phyloP scores from a whole-genome alignment of 2,888 invertebrate genomes.

The Oegoconia quadripuncta region DNA sequence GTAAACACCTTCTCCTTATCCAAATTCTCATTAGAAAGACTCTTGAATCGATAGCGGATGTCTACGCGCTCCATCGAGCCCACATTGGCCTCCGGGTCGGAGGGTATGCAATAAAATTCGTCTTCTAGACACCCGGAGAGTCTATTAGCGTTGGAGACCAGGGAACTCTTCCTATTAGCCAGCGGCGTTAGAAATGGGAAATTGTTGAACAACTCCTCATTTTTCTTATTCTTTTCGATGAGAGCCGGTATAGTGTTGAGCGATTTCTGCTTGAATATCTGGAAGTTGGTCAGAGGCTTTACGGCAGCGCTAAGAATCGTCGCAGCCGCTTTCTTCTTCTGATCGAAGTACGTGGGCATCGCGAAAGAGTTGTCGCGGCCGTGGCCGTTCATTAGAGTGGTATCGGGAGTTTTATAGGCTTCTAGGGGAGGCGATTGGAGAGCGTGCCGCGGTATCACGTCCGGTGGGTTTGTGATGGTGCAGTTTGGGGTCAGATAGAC shows the following conservation, averaged over 20 bases:
- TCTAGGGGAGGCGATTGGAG: constrained; percentile 42
- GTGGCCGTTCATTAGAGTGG: constrained; percentile 29
- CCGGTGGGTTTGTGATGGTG: constrained; percentile 52
- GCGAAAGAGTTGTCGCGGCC: constrained; percentile 51
- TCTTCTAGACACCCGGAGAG: constrained; percentile 68
- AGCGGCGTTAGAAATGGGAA: constrained; percentile 80
- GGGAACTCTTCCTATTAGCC: constrained; percentile 71
- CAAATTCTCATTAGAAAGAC: constrained; percentile 45
- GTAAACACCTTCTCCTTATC: constrained; percentile 35
- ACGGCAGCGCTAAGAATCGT: constrained; percentile 49
- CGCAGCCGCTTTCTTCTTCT: constrained; percentile 52
- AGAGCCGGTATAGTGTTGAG: constrained; percentile 67
- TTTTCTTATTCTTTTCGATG: constrained; percentile 47
- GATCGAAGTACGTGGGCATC: constrained; percentile 72
- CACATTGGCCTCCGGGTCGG: constrained; percentile 46
- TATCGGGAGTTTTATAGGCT: constrained; percentile 57
- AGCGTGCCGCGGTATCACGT: constrained; percentile 52
- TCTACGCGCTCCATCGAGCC: constrained; percentile 43
- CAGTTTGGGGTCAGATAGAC: constrained; percentile 56
- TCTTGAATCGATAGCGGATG: constrained; percentile 48
- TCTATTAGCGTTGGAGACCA: constrained; percentile 48
- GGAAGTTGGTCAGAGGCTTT: constrained; percentile 66
- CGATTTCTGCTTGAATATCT: constrained; percentile 70
- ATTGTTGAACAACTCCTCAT: constrained; percentile 74
- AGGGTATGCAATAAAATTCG: constrained; percentile 67